Evolutionary conservation across 64 coral and sea anemone species (phyloP), one percentile per base, ranked within the genome.

Genomic region (Cladopsammia gracilis): DNA sequence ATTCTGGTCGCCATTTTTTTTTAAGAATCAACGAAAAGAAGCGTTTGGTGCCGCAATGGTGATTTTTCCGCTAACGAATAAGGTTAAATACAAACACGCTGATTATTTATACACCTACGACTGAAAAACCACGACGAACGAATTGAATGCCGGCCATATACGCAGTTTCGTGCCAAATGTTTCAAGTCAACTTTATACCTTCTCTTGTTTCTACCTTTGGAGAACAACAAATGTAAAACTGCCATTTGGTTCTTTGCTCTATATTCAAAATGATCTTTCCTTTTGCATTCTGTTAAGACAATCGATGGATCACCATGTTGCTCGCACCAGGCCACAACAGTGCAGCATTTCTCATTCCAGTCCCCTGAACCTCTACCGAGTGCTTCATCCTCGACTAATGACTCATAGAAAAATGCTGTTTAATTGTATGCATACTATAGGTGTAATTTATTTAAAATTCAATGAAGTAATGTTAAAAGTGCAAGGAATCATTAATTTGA

Each of bases 391-490:
- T 76, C 48, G 47, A 48, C 73, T 76, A 46, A 72, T 43, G 70
- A 72, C 70, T 72, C 70, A 72, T 26, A 47, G 70, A 72, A 72
- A 5, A 46, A 72, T 72, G 70, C 70, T 46, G 42, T 72, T 72
- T 72, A 72, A 72, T 72, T 15, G 34, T 72, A 44, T 72, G 70
- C 70, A 72, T 72, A 72, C 70, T 46, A 47, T 47, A 72, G 70
- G 70, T 72, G 70, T 72, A 46, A 72, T 46, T 72, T 72, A 72
- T 72, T 72, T 72, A 46, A 72, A 72, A 72, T 72, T 72, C 70
- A 72, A 10, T 72, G 70, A 43, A 72, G 5, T 72, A 72, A 72
- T 72, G 70, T 72, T 72, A 72, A 72, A 72, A 72, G 42, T 72
- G 70, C 70, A 45, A 72, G 70, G 70, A 72, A 72, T 72, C 5